Base-by-base conservation (phyloP, 2,113 vertebrate genomes). In the Oncorhynchus tshawytscha region DNA sequence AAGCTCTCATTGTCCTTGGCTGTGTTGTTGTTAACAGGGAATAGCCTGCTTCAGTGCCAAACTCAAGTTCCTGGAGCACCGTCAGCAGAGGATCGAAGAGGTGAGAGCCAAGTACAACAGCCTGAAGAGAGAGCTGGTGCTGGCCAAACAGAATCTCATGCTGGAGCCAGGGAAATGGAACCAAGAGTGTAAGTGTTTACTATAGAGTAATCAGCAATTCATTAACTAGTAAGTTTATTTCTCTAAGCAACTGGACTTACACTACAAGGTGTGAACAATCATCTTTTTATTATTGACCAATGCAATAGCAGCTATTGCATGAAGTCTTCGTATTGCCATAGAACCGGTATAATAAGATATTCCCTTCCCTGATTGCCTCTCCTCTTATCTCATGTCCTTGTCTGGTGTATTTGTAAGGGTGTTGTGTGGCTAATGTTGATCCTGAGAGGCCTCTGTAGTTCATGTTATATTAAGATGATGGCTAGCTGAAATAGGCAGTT, bases 121-220 rank as follows among this genome's bases (percentile, higher is more conserved):
- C 94, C 91, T 96, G 88, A 97, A 93, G 95, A 94, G 94, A 85
- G 96, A 97, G 88, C 90, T 97, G 90, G 95, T 96, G 82, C 84
- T 86, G 59, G 95, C 93, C 82, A 96, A 98, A 69, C 94, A 94
- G 87, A 91, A 94, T 83, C 91, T 96, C 88, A 96, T 95, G 95
- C 88, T 96, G 91, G 95, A 96, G 76, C 95, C 94, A 62, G 92
- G 90, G 86, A 96, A 93, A 67, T 96, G 95, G 96, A 95, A 94
- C 83, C 94, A 90, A 81, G 95, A 98, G 89, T 95, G 98, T 98
- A 91, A 97, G 96, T 88, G n/a, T n/a, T 48, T 60, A 34, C 51
- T 18, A 54, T 54, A 54, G 13, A 54, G 16, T 16, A 54, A 54
- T 54, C 51, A 18, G 51, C 18, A 5, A 54, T 18, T 54, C 4